These are phyloP conservation scores for Siniperca knerii DNA, from an alignment of 2,113 vertebrate species.

Conservation along the genomic window DNA sequence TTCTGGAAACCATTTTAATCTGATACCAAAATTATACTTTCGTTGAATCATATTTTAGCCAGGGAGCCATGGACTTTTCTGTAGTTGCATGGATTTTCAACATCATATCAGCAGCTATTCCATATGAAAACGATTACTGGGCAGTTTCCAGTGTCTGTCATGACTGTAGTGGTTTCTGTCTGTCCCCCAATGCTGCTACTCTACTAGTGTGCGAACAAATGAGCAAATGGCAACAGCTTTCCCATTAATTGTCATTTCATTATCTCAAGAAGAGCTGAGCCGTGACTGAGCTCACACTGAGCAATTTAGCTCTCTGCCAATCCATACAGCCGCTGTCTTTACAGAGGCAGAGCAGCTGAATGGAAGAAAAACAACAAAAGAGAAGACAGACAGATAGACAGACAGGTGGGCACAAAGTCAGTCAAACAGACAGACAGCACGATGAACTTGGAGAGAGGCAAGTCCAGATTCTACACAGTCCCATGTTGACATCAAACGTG, in stretches of 20 bases:
- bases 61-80: neutral
- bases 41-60: neutral
- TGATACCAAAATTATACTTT: neutral
- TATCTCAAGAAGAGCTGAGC: constrained; percentile 85
- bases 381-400: constrained; percentile 13
- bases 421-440: neutral
- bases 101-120: constrained; percentile 19
- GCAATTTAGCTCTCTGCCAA: constrained; percentile 83
- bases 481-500: neutral
- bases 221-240: constrained; percentile 80
- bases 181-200: constrained; percentile 51
- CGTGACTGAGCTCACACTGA: constrained; percentile 82
- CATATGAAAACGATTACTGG: constrained; percentile 37
- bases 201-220: constrained; percentile 73
- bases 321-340: constrained; percentile 67
- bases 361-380: constrained; percentile 48
- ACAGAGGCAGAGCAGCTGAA: constrained; percentile 61
- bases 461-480: neutral
- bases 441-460: neutral
- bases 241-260: constrained; percentile 87
- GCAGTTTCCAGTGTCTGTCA: constrained; percentile 30
- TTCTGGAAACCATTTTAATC: neutral
- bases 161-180: constrained; percentile 50
- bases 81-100: constrained; percentile 9
- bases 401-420: neutral